Conservation (phyloP, 2,888 invertebrate species). For the Rhingia rostrata region DNA sequence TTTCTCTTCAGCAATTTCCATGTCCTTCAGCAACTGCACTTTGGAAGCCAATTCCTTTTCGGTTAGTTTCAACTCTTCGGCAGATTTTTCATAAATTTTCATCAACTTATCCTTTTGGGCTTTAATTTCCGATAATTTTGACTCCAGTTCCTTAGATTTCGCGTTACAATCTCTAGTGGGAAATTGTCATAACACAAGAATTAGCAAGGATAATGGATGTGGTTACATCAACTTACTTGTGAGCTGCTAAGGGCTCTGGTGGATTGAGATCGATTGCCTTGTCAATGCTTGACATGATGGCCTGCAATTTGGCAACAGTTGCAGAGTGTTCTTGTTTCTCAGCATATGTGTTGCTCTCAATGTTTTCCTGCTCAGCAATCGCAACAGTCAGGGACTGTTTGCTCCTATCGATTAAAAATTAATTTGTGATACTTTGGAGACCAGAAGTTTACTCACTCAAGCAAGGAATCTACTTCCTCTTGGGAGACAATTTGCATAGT, state of each 20-base stretch:
- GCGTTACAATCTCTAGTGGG: not conserved
- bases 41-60: slow-evolving; percentile 32
- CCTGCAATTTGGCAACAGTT: slow-evolving; percentile 29
- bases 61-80: slow-evolving; percentile 22
- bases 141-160: slow-evolving; percentile 38
- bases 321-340: slow-evolving; percentile 47
- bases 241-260: slow-evolving; percentile 10
- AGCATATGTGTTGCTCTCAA: slow-evolving; percentile 42
- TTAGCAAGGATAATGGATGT: not conserved
- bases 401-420: slow-evolving; percentile 14
- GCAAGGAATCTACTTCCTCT: slow-evolving; percentile 75
- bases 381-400: slow-evolving; percentile 27
- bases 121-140: slow-evolving; percentile 22
- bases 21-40: slow-evolving; percentile 20
- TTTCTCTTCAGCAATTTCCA: slow-evolving; percentile 37
- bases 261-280: slow-evolving; percentile 50
- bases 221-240: slow-evolving; percentile 28
- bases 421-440: not conserved
- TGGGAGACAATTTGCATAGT: slow-evolving; percentile 77
- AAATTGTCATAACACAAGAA: not conserved
- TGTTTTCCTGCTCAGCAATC: slow-evolving; percentile 47
- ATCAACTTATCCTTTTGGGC: slow-evolving; percentile 20
- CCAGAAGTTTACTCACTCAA: slow-evolving; percentile 67
- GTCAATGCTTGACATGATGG: slow-evolving; percentile 44
- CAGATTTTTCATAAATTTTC: slow-evolving; percentile 17